phyloP scores from a whole-genome alignment of 1,140 invertebrate species.

The Halictus rubicundus region DNA sequence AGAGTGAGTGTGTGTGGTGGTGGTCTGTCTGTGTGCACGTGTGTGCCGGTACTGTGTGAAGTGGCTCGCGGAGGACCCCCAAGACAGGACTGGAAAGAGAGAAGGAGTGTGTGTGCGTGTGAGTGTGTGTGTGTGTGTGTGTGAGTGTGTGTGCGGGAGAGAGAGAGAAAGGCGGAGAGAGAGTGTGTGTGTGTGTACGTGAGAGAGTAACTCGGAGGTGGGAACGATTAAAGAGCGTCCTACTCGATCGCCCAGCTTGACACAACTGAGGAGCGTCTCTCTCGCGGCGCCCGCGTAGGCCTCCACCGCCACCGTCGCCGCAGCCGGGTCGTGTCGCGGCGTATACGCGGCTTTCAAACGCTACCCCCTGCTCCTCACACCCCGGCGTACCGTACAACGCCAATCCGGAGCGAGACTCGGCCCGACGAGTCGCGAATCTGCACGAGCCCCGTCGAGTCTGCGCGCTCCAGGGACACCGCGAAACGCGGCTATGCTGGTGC shows the following conservation, averaged over 20 bases:
- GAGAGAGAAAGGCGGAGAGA: not conserved
- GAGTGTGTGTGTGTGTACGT: slow-evolving; percentile 45
- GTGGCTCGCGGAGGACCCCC: not conserved
- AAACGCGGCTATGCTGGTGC: slow-evolving; percentile 33
- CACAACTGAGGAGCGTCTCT: slow-evolving; percentile 76
- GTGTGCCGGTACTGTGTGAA: slow-evolving; percentile 4
- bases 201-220: slow-evolving; percentile 74
- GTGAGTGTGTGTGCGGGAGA: not conserved
- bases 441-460: slow-evolving; percentile 58
- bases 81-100: no score
- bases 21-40: slow-evolving; percentile 50
- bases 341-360: slow-evolving; percentile 75
- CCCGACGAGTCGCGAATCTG: slow-evolving; percentile 34
- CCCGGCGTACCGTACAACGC: slow-evolving; percentile 30
- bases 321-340: slow-evolving; percentile 55
- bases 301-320: slow-evolving; percentile 56
- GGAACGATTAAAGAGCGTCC: slow-evolving; percentile 79
- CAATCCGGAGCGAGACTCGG: slow-evolving; percentile 51
- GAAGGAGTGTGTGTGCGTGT: slow-evolving; percentile 26
- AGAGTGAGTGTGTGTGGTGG: no score
- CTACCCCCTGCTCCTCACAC: slow-evolving; percentile 59
- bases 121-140: not conserved
- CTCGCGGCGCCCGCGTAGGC: slow-evolving; percentile 71
- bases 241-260: slow-evolving; percentile 81
- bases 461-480: slow-evolving; percentile 44